phyloP scores from a whole-genome alignment of 1,140 invertebrate genomes.

The Heliconius himera region DNA sequence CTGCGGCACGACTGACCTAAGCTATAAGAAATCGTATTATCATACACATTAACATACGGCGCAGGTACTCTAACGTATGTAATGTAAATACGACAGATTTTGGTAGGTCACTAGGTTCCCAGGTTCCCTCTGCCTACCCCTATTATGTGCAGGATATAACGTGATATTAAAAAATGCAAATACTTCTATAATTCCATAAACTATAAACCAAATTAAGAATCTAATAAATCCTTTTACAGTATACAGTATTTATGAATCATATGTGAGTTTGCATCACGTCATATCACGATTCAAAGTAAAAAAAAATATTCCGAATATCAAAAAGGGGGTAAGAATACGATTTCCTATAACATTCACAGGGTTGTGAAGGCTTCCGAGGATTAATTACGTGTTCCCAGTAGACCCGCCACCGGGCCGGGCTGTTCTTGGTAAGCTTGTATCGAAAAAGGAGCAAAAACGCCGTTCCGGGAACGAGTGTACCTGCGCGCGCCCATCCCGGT shows the following conservation, averaged over 20 bases:
- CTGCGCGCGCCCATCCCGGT: constrained; percentile 71
- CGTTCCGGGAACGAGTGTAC: constrained; percentile 76
- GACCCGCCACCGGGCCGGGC: constrained; percentile 73
- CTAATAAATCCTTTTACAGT: too few species aligned
- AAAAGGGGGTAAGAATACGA: constrained; percentile 63
- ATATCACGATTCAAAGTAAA: not conserved
- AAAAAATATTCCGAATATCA: not conserved
- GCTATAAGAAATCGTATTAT: too few species aligned
- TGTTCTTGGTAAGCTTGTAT: constrained; percentile 75
- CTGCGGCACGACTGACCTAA: too few species aligned
- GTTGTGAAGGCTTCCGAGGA: constrained; percentile 76
- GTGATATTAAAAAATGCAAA: too few species aligned
- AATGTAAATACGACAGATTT: too few species aligned
- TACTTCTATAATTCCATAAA: too few species aligned
- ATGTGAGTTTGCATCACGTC: not conserved
- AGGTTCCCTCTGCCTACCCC: too few species aligned
- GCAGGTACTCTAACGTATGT: too few species aligned
- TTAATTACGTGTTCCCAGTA: constrained; percentile 80
- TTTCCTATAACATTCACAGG: constrained; percentile 71
- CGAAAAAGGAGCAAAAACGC: constrained; percentile 79
- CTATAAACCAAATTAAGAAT: too few species aligned
- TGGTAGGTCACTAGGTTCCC: too few species aligned
- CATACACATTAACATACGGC: too few species aligned
- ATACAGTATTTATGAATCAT: not conserved
- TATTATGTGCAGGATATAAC: too few species aligned